Conservation (phyloP, 2,888 invertebrate genomes). For the Cheilosia grossa region DNA sequence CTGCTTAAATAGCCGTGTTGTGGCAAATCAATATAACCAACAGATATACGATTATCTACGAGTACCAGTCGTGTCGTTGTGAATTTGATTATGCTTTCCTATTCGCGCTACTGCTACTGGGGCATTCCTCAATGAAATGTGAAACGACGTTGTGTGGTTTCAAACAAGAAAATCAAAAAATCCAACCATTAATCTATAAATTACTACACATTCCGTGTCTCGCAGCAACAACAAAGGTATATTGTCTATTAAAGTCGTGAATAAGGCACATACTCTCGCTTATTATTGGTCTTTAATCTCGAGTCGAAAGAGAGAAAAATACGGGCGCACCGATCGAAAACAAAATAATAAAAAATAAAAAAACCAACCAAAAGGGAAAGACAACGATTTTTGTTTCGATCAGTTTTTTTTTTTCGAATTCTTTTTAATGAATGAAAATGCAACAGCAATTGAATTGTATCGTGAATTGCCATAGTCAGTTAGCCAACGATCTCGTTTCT, state of each 20-base stretch:
- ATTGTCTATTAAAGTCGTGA: constrained; percentile 59
- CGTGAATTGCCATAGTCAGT: constrained; percentile 52
- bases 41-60: not conserved
- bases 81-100: constrained; percentile 36
- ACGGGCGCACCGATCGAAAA: constrained; percentile 12
- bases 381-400: constrained; percentile 36
- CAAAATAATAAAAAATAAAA: not conserved
- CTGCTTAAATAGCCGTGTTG: constrained; percentile 27
- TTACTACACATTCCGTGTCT: constrained; percentile 61
- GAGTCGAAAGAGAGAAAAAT: constrained; percentile 21
- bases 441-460: constrained; percentile 59
- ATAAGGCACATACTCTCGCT: constrained; percentile 54
- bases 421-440: constrained; percentile 69
- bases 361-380: constrained; percentile 44
- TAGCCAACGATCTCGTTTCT: constrained; percentile 60
- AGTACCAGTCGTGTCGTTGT: constrained; percentile 12
- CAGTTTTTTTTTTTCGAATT: constrained; percentile 19
- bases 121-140: constrained; percentile 58
- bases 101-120: constrained; percentile 19
- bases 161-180: constrained; percentile 36
- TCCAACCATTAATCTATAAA: constrained; percentile 52
- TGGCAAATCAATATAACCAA: constrained; percentile 48
- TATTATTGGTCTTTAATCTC: constrained; percentile 60
- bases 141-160: constrained; percentile 60
- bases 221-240: constrained; percentile 53